phyloP scores from a whole-genome alignment of 2,113 vertebrate species.

The Australoheros scitulus region DNA sequence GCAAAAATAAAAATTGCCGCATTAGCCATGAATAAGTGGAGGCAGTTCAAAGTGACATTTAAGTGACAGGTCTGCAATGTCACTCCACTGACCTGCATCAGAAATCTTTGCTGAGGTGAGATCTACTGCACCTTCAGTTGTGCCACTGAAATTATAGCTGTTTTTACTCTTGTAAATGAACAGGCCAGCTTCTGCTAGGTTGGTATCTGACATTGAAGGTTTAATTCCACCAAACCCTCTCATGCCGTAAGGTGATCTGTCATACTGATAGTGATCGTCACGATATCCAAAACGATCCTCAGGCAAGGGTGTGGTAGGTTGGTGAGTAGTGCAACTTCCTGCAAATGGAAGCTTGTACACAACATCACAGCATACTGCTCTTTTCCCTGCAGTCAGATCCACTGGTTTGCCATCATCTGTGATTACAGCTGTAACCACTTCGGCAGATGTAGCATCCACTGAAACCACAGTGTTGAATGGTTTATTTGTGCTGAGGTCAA shows the following conservation, averaged over 20 bases:
- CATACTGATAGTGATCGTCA: conserved; percentile 96
- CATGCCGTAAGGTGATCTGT: conserved; percentile 85
- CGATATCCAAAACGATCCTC: conserved; percentile 98
- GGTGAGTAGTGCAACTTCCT: conserved; percentile 88
- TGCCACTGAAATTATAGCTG: conserved; percentile 91
- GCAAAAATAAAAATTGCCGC: conserved; percentile 48
- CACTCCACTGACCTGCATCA: conserved; percentile 94
- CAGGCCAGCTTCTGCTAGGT: conserved; percentile 93
- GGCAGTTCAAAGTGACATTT: conserved; percentile 87
- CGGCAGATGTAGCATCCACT: conserved; percentile 83
- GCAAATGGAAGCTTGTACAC: conserved; percentile 96
- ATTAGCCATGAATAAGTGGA: conserved; percentile 80
- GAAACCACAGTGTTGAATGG: conserved; percentile 89
- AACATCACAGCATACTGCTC: conserved; percentile 94
- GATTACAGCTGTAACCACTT: conserved; percentile 85
- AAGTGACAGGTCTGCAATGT: conserved; percentile 89
- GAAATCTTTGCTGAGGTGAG: conserved; percentile 95
- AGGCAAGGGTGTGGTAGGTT: conserved; percentile 88
- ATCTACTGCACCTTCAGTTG: conserved; percentile 94
- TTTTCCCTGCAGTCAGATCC: conserved; percentile 92
- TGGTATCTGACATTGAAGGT: conserved; percentile 98
- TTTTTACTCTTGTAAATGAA: conserved; percentile 98
- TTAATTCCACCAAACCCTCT: conserved; percentile 93
- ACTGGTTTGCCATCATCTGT: conserved; percentile 95
- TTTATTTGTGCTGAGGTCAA: conserved; percentile 94